Percentiles rank a stretch among this genome's conserved stretches.
Conservation (phyloP, 2,797 vertebrate species). For the Poeciliopsis presidionis region DNA sequence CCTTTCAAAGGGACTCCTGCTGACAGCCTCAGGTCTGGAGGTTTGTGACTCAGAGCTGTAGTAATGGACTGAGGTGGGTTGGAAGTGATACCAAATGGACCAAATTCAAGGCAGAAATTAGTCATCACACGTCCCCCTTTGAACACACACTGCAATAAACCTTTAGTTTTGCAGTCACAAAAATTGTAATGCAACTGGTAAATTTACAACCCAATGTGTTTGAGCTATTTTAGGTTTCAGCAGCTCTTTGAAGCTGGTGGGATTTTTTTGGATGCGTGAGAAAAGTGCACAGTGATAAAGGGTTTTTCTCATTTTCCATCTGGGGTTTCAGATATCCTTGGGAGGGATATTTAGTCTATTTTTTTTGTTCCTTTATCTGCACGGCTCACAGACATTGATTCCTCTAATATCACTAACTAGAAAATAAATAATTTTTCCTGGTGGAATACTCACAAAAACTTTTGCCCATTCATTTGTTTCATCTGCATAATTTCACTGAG, state of each 20-base stretch:
- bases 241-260: slow-evolving; percentile 24
- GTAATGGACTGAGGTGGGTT: slow-evolving; percentile 64
- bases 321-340: slow-evolving; percentile 26
- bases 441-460: slow-evolving; percentile 56
- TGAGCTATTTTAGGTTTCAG: slow-evolving; percentile 33
- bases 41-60: slow-evolving; percentile 73
- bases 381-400: not conserved
- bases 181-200: slow-evolving; percentile 39
- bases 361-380: slow-evolving; percentile 5
- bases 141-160: slow-evolving; percentile 34
- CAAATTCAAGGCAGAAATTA: slow-evolving; percentile 68
- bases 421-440: slow-evolving; percentile 63
- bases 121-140: slow-evolving; percentile 58
- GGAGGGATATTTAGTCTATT: slow-evolving; percentile 25
- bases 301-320: slow-evolving; percentile 27
- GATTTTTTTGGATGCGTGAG: slow-evolving; percentile 17
- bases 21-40: slow-evolving; percentile 66
- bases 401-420: slow-evolving; percentile 45
- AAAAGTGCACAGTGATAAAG: slow-evolving; percentile 15
- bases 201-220: slow-evolving; percentile 43
- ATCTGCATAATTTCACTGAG: slow-evolving; percentile 71
- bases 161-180: slow-evolving; percentile 43
- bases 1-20: slow-evolving; percentile 46
- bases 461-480: slow-evolving; percentile 68
- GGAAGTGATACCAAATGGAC: slow-evolving; percentile 61